Evolutionary conservation across 2,113 vertebrate genomes (phyloP), one percentile per base, ranked within the genome.

Genomic region (Urocitellus parryii): DNA sequence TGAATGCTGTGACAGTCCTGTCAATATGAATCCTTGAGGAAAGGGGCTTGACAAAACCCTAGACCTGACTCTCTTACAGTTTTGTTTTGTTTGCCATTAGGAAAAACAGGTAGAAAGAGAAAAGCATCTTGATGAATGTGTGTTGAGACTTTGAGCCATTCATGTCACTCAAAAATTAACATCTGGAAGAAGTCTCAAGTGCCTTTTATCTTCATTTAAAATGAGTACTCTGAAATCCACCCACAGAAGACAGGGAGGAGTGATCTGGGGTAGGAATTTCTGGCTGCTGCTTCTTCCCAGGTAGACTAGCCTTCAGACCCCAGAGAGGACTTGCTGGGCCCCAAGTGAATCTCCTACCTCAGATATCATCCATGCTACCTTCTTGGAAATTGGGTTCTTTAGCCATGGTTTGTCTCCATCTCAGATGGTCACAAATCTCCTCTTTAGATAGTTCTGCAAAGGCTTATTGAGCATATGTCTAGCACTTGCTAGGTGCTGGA

Each of bases 121-220:
- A 90, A 94, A 91, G 45, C 7, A n/a, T 70, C 22, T 77, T 93
- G 58, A 67, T 51, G 74, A 78, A 76, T 80, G 25, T 86, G 37
- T 61, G 17, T 74, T 82, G 42, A 29, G 22, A 20, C 34, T 76
- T 13, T 56, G 25, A 32, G 37, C 5, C 24, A 6, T 67, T 56
- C 32, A 32, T 72, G 48, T 32, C 1, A 4, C 24, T 77, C 9
- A 45, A 74, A 87, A 91, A 10, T 10, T 22, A 51, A 42, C 4
- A 83, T 22, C 24, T 17, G 39, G 39, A 82, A 48, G 42, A 51
- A 56, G 8, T 48, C n/a, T 79, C 74, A 45, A 11, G 25, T 42
- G 29, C 5, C 29, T 14, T 90, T 34, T 86, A 65, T 63, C 56
- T 79, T 56, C 78, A 9, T 68, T 89, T 58, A 34, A 96, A 82